Base-by-base conservation (phyloP, 2,888 invertebrate species). In the Hybos culiciformis region DNA sequence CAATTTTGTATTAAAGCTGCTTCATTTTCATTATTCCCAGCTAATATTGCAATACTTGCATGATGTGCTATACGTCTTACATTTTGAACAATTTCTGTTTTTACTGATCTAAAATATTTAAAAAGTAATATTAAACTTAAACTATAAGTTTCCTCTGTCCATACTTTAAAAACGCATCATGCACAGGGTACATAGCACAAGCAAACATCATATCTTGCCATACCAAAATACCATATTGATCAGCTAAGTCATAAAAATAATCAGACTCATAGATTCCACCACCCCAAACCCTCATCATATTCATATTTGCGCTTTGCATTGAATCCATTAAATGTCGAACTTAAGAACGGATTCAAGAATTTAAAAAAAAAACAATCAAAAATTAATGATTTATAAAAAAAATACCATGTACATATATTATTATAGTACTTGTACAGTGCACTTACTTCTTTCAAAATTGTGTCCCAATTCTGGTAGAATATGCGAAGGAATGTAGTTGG, bases 201-300 rank as follows among this genome's bases (percentile, higher is more conserved):
- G 94, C 96, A 62, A 94, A 98, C 80, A 94, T 87, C 59, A 96
- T 80, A 63, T 98, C 97, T 63, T 98, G 96, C 96, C 96, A 98
- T 43, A 98, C 79, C 55, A 97, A 70, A 37, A 97, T 81, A 2
- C 97, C 97, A 39, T 84, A 69, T 57, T 83, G 74, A 60, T 97
- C 94, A 43, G 92, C 88, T 26, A 80, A 61, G 48, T 80, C 70
- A 61, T 97, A 98, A 64, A 97, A 94, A 44, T 75, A 73, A 52
- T 94, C 86, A 0, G 82, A 79, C 60, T 96, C 96, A 57, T 96
- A 98, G 0, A 90, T 69, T 0, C 94, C 97, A n/a, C 97, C 97
- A 20, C 97, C 97, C 97, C 97, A 98, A 2, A 97, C 86, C n/a
- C 97, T 72, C 12, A 97, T 66, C 80, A 90, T 87, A 56, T 88